Evolutionary conservation across 2,113 vertebrate genomes (phyloP), one percentile per base, ranked within the genome.

Genomic region (Centropus unirufus): DNA sequence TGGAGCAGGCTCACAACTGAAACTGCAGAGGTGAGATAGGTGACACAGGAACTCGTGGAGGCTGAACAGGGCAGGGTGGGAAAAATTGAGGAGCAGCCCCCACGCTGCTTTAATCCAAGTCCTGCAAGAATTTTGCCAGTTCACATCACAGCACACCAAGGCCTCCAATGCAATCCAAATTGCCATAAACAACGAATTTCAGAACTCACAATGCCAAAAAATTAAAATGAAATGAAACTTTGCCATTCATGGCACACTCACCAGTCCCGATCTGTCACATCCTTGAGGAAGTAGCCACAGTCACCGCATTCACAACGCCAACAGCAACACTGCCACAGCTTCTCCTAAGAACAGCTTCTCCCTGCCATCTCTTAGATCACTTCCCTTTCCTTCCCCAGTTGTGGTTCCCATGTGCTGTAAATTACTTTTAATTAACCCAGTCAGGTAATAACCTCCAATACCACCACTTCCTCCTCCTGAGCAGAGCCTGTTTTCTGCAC

Each of bases 291-390:
- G 8, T 20, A 21, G 5, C 1, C 3, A 24, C 29, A 39, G 8
- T 2, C 21, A 5, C 23, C 7, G 0, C 23, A 1, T 2, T 8
- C 27, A 18, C 0, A 0, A 5, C 2, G 6, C 9, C 29, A 64
- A 4, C 16, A 15, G 1, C 11, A 81, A 0, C 22, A 21, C 8
- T 11, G 7, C 24, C 16, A 11, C 3, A 19, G 58, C 0, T 26
- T 17, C 27, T 11, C 26, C 23, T 2, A 66, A 36, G 27, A 0
- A 3, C 1, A 14, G 0, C 1, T 11, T 34, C 30, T 29, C 12
- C 61, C n/a, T 70, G 2, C 36, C 7, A 19, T 32, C 29, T 19
- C 9, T 22, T 73, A 14, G 36, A 4, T 40, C 30, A 14, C n/a
- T 29, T 62, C 23, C 8, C 24, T 68, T 6, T 44, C 68, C 21